Evolutionary conservation across 2,797 vertebrate genomes (phyloP), one percentile per base, ranked within the genome.

Genomic region (Syngnathus rostellatus): DNA sequence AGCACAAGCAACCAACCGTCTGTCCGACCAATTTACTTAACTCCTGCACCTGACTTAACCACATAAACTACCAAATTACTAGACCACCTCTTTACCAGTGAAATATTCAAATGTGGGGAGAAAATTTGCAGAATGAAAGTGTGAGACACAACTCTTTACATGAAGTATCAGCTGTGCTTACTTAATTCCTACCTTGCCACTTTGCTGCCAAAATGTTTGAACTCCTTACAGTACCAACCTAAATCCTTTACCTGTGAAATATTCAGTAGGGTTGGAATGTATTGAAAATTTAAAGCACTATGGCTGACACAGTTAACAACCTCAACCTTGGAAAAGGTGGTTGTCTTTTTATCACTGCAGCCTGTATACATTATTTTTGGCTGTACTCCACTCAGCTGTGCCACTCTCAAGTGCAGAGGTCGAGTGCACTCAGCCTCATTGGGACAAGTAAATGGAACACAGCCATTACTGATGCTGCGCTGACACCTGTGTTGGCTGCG

Each of bases 401-500:
- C 39, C 9, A 43, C 39, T 43, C 21, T 2, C 59, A 61, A n/a
- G 11, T 31, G 39, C 59, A 41, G 40, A 61, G 59, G 59, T 61
- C 40, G 39, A 61, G 59, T 12, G 40, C 39, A 41, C 39, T 61
- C 38, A 64, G 62, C 46, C 69, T 67, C 61, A 68, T 64, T 48
- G 65, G 70, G 72, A 45, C 21, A 62, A 62, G 58, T 55, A 68
- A 60, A 69, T 61, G 64, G 61, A 75, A 70, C 66, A 39, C 12
- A 46, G 62, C 61, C 31, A 62, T 68, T n/a, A 62, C 65, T 69
- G 60, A 62, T 62, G 41, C 41, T 17, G 23, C 14, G 11, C 40
- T 62, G 60, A 40, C 60, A 78, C 43, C 62, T n/a, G 25, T 63
- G 43, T 45, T 6, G 39, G n/a, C 14, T 60, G 14, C 19, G n/a